These are phyloP conservation scores for Sinocyclocheilus grahami DNA, from an alignment of 2,113 vertebrate genomes.

Conservation along the genomic window DNA sequence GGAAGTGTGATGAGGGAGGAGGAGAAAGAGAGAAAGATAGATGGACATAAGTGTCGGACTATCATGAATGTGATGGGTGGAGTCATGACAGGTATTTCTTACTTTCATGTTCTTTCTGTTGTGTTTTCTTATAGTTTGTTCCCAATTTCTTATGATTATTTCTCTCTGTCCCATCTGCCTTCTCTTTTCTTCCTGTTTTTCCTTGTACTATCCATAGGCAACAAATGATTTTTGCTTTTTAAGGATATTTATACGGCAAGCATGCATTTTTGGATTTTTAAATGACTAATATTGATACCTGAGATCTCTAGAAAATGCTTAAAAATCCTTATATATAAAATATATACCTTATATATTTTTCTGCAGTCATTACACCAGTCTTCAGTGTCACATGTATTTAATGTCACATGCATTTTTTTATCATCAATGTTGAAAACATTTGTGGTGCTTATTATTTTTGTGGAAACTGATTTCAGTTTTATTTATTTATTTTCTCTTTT, in stretches of 20 bases:
- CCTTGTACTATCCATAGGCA: not conserved
- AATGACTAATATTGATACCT: not conserved
- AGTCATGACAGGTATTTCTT: not conserved
- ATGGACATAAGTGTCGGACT: not conserved
- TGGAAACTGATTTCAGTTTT: not conserved
- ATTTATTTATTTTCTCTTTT: no score
- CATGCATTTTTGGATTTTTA: not conserved
- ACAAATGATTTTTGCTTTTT: not conserved
- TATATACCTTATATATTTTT: no score
- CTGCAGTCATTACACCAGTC: no score
- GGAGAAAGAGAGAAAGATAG: constrained; percentile 17
- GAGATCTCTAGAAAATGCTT: not conserved
- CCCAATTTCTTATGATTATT: not conserved
- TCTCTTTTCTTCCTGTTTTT: not conserved
- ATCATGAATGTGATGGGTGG: not conserved
- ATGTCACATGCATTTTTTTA: no score
- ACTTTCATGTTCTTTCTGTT: no score
- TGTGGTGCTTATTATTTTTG: not conserved
- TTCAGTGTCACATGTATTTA: no score
- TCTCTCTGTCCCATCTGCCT: not conserved
- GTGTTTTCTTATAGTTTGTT: not conserved
- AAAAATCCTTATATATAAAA: no score
- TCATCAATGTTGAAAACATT: not conserved
- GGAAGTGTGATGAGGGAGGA: constrained; percentile 34
- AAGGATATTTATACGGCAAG: not conserved